Evolutionary conservation across 2,797 vertebrate genomes (phyloP).

Genomic region (Pelobates cultripes): DNA sequence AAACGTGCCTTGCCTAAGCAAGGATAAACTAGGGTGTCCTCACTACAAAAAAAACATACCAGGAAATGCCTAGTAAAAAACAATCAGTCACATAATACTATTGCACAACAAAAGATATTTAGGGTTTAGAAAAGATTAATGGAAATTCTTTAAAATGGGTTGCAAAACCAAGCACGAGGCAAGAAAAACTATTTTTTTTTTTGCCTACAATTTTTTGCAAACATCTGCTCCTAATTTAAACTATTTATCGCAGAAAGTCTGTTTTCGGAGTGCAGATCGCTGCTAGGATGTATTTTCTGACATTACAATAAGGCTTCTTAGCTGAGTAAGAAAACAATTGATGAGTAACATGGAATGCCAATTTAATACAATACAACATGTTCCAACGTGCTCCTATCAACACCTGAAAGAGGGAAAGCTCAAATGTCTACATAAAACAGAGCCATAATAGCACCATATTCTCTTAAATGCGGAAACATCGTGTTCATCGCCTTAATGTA

Average conservation of each 20-base stretch:
- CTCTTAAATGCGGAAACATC: too few relatives aligned
- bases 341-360: too few relatives aligned
- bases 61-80: neutral
- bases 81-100: neutral
- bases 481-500: too few relatives aligned
- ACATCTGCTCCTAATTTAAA: constrained; percentile 29
- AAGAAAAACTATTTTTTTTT: neutral
- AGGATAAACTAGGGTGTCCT: too few relatives aligned
- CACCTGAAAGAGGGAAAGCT: too few relatives aligned
- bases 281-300: neutral
- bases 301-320: neutral
- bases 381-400: too few relatives aligned
- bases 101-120: neutral
- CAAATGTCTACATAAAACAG: too few relatives aligned
- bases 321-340: neutral
- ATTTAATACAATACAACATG: too few relatives aligned
- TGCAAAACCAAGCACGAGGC: constrained; percentile 8
- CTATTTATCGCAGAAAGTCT: neutral
- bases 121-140: neutral
- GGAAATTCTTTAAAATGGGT: constrained; percentile 2
- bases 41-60: too few relatives aligned
- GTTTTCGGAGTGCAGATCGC: neutral
- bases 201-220: neutral
- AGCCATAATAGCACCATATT: too few relatives aligned
- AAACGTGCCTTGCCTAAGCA: too few relatives aligned